Evolutionary conservation across 2,797 vertebrate species (phyloP).

Genomic region (Coregonus suidteri): DNA sequence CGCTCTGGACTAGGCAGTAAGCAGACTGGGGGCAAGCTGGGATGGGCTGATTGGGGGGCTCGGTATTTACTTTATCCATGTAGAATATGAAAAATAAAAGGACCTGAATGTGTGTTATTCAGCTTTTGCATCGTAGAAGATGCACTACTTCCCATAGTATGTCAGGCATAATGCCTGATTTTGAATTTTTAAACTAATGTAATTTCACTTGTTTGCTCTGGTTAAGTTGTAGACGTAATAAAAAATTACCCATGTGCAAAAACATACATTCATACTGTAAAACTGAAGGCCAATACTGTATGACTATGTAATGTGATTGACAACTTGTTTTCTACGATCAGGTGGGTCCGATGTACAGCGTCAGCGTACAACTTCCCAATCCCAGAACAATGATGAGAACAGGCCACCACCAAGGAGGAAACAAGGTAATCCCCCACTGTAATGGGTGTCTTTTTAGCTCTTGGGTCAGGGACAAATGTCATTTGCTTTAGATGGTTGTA

Average conservation of each 20-base stretch:
- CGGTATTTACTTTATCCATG: too few species aligned
- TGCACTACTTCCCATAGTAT: background rate
- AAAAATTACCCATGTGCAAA: background rate
- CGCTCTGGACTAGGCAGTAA: constrained; percentile 32
- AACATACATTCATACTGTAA: background rate
- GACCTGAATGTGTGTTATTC: background rate
- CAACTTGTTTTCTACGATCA: background rate
- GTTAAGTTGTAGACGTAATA: background rate
- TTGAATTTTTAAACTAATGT: background rate
- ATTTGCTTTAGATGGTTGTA: background rate
- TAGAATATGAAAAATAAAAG: background rate
- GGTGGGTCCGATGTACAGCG: constrained; percentile 34
- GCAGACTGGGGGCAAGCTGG: background rate
- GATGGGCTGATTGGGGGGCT: background rate
- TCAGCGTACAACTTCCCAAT: constrained; percentile 59
- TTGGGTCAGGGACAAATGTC: background rate
- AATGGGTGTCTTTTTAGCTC: background rate
- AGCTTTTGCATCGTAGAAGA: background rate
- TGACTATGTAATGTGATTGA: background rate
- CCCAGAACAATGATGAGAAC: constrained; percentile 83
- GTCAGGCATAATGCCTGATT: background rate
- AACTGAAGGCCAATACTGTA: background rate
- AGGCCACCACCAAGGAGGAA: constrained; percentile 82
- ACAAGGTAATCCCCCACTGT: constrained; percentile 77
- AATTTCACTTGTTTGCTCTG: background rate